Conservation (phyloP, 2,888 invertebrate species). For the Drosophila diplacantha region DNA sequence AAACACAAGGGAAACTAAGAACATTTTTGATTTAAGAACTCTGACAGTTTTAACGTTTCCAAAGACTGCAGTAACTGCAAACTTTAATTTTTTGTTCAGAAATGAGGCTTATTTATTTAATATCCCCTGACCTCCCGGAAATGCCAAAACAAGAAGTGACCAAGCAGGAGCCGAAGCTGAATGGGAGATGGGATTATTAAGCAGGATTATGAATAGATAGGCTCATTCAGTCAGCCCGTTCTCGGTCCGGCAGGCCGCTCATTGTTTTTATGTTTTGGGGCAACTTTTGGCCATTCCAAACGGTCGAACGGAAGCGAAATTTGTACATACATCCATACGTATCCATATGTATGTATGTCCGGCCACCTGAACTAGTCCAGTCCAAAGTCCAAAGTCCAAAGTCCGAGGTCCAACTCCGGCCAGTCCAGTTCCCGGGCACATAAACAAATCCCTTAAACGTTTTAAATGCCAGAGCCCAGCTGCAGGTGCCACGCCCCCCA, state of each 20-base stretch:
- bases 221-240: conserved; percentile 57
- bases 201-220: conserved; percentile 68
- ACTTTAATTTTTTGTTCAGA: conserved; percentile 5
- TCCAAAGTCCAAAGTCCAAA: not conserved
- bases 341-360: not conserved
- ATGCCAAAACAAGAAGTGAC: conserved; percentile 21
- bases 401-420: conserved; percentile 12
- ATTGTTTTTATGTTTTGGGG: conserved; percentile 68
- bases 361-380: conserved; percentile 38
- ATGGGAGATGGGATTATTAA: conserved; percentile 60
- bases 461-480: conserved; percentile 65
- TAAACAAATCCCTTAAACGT: conserved; percentile 71
- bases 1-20: not conserved
- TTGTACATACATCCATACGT: not conserved
- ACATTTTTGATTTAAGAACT: not conserved
- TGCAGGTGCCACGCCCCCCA: conserved; percentile 49
- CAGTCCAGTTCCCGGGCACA: conserved; percentile 38
- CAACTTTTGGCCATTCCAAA: conserved; percentile 58
- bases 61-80: not conserved
- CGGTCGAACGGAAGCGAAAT: conserved; percentile 14
- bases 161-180: conserved; percentile 1
- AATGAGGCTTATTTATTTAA: conserved; percentile 31
- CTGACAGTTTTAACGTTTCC: not conserved
- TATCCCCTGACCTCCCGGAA: conserved; percentile 25
- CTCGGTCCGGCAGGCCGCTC: conserved; percentile 39